Evolutionary conservation across 1,140 invertebrate species (phyloP), one percentile per base, ranked within the genome.

Genomic region (Drosophila takahashii): DNA sequence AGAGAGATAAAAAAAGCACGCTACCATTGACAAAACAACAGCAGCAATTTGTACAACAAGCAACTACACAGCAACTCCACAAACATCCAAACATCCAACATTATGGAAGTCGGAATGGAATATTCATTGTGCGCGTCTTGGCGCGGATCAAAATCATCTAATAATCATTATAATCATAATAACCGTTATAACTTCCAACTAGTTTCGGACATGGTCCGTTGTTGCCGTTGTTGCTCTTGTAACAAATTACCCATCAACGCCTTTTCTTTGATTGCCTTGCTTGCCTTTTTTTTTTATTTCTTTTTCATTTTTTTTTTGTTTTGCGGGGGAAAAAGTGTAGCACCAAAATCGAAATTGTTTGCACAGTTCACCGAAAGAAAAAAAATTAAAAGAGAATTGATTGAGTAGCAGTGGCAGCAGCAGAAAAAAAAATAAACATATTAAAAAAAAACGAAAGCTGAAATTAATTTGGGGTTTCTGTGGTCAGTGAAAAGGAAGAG

Each of bases 221-320:
- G 65, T 65, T 72, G 60, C 47, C 52, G 34, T 65, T 86, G 65
- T 65, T 72, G 60, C 47, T 52, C 29, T 65, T 86, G 77, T 67
- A 77, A 85, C 81, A 86, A 85, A 85, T 87, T 81, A 85, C 41
- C 78, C 78, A 86, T 81, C 81, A 87, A 86, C 81, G 78, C 83
- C 69, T 75, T 54, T 73, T 51, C 51, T 64, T 47, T 59, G 53
- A 45, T 52, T 72, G 53, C 29, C 7, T 32, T 1, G 22, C 22
- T 32, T 29, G 6, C 52, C 27, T 11, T 26, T 10, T n/a, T n/a
- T n/a, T n/a, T n/a, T n/a, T n/a, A n/a, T n/a, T n/a, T n/a, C n/a
- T n/a, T n/a, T n/a, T n/a, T n/a, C n/a, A 18, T 16, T n/a, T 10
- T 4, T 37, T 10, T 27, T 53, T 18, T 53, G 42, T 72, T 71